Base-by-base conservation (phyloP, 1,140 invertebrate genomes). In the Piezodorus guildinii region DNA sequence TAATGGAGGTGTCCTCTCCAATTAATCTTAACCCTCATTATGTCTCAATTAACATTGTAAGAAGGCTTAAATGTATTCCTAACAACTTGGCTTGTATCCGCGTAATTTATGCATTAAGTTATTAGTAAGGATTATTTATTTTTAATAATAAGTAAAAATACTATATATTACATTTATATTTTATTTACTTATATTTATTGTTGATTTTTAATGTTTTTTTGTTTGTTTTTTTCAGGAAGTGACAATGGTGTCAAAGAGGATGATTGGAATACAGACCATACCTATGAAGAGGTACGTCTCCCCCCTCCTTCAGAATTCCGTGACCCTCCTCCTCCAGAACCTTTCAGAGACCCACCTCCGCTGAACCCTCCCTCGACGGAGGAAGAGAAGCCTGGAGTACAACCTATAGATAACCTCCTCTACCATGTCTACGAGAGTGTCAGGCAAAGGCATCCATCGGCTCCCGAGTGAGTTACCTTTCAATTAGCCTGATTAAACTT, bases 291-390 rank as follows among this genome's bases (percentile, higher is more conserved):
- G 70, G 79, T 90, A 8, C 78, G 82, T 23, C 72, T 88, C 23
- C 87, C 88, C 10, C 89, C 89, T 2, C 89, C 89, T 0, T 85
- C 89, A 69, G 87, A 90, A 75, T 91, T 91, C 69, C 82, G 87
- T 72, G 89, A 91, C 76, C 81, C 84, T 30, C 84, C 85, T n/a
- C 80, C 80, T 12, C 86, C 86, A 0, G 85, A 87, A 69, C 81
- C 82, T 68, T 88, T 88, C 71, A 74, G 81, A 0, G 83, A 84
- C 69, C 80, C 81, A 1, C 76, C 75, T 34, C 52, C 17, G 15
- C 8, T 23, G 23, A 19, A 19, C 15, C 66, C 63, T n/a, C 30
- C 67, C 17, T 62, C 69, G 45, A 15, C 17, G 5, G 52, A 56
- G 23, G 52, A 56, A 15, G 52, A 56, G 23, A 25, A 56, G 21